Evolutionary conservation across 2,888 invertebrate genomes (phyloP), one percentile per base, ranked within the genome.

Genomic region (Euzophera pinguis): DNA sequence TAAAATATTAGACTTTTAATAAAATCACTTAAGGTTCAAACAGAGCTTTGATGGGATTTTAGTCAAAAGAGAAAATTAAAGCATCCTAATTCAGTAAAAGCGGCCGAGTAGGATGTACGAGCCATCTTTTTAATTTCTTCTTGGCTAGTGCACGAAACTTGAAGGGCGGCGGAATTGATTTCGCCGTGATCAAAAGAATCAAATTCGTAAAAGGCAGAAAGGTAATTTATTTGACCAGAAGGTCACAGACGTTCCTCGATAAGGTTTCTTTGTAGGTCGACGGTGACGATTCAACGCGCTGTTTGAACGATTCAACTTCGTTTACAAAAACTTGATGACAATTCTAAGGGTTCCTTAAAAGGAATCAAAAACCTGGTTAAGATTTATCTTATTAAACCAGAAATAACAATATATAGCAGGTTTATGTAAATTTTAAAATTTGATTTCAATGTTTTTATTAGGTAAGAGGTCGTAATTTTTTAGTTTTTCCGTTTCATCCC

Each of bases 131-230:
- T 57, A 54, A 57, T 57, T 51, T 57, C 53, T 52, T 42, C 39
- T 16, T 49, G 10, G 42, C 37, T 47, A 42, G 50, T 51, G 51
- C 52, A 49, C 50, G 47, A 34, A 56, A 60, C 62, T 45, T 63
- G 65, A 60, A 63, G 67, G 73, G 74, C 71, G 69, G 67, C 67
- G 69, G 78, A 79, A 81, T 81, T 80, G 80, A 82, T 79, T 81
- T 80, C 70, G 67, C 72, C 68, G 74, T 78, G 83, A 82, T 81
- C 81, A 83, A 83, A 81, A 80, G 81, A 81, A 76, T 73, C 74
- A 73, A 78, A 76, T 76, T 80, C 76, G 73, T 76, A 81, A 81
- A 81, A 81, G 77, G 71, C 71, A 74, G 76, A 71, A 68, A 71
- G 69, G 74, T 75, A 81, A 81, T 81, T 80, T 79, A 77, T 80